Percentiles rank a stretch among this genome's conserved stretches.
These are phyloP conservation scores for Ameiurus melas DNA, from an alignment of 2,113 vertebrate species.

Conservation along the genomic window DNA sequence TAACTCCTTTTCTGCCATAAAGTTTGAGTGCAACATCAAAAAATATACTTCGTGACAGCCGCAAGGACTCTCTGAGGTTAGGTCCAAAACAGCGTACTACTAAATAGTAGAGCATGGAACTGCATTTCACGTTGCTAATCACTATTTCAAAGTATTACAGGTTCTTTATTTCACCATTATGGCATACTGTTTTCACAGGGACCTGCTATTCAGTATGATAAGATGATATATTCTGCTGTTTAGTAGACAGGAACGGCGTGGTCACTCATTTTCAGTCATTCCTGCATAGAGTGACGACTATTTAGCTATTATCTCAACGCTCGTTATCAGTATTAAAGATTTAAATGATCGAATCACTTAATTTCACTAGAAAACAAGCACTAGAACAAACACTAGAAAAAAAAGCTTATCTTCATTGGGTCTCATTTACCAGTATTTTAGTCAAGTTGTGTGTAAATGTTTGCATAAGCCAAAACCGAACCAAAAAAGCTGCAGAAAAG, in stretches of 20 bases:
- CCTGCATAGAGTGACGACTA: too few relatives aligned
- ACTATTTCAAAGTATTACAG: background rate
- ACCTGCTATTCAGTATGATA: background rate
- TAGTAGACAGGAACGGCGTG: background rate
- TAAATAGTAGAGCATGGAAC: background rate
- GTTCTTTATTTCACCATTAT: background rate
- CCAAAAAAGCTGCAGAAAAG: background rate
- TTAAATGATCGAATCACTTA: background rate
- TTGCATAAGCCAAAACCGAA: background rate
- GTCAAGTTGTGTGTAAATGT: background rate
- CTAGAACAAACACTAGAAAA: too few relatives aligned
- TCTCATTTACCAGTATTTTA: too few relatives aligned
- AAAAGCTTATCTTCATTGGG: background rate
- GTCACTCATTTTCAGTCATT: background rate
- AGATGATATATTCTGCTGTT: background rate
- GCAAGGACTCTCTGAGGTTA: conserved; percentile 30
- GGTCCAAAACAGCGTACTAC: background rate
- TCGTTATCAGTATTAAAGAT: too few relatives aligned
- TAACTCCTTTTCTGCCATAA: conserved; percentile 48
- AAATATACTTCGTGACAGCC: conserved; percentile 42
- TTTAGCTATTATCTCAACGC: too few relatives aligned
- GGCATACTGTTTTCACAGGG: background rate
- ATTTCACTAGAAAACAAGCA: background rate
- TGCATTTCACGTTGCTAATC: background rate
- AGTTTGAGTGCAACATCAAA: conserved; percentile 29